Evolutionary conservation across 2,888 invertebrate genomes (phyloP).

Genomic region (Tortricodes alternella): DNA sequence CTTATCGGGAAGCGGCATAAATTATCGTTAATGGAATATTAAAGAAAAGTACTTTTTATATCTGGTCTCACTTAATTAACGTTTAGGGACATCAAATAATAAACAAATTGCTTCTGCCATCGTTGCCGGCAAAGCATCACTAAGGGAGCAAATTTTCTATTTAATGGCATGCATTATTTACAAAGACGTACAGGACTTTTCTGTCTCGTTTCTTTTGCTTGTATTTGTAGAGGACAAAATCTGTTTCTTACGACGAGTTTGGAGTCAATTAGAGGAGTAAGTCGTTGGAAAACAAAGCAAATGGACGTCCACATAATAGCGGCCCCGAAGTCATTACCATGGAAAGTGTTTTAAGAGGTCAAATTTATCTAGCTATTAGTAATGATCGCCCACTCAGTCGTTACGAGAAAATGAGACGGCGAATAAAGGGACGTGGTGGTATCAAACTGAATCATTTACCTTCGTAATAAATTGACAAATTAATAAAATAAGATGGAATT

Average conservation of each 20-base stretch:
- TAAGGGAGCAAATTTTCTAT: constrained; percentile 43
- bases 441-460: not conserved
- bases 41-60: constrained; percentile 39
- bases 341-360: constrained; percentile 28
- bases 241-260: constrained; percentile 1
- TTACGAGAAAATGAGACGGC: constrained; percentile 15
- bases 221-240: constrained; percentile 2
- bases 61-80: constrained; percentile 50
- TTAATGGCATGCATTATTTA: not conserved
- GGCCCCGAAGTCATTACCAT: constrained; percentile 28
- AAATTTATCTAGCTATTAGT: constrained; percentile 28
- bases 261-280: constrained; percentile 13
- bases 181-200: not conserved
- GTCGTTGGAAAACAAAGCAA: constrained; percentile 42
- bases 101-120: constrained; percentile 35
- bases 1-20: constrained; percentile 35
- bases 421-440: constrained; percentile 1
- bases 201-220: constrained; percentile 14
- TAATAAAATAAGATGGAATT: not conserved
- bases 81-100: constrained; percentile 35
- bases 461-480: not conserved
- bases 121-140: constrained; percentile 38
- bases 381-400: constrained; percentile 20
- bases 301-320: constrained; percentile 45
- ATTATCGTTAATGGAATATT: constrained; percentile 43